phyloP scores from a whole-genome alignment of 2,113 vertebrate genomes.

The Microcebus murinus region DNA sequence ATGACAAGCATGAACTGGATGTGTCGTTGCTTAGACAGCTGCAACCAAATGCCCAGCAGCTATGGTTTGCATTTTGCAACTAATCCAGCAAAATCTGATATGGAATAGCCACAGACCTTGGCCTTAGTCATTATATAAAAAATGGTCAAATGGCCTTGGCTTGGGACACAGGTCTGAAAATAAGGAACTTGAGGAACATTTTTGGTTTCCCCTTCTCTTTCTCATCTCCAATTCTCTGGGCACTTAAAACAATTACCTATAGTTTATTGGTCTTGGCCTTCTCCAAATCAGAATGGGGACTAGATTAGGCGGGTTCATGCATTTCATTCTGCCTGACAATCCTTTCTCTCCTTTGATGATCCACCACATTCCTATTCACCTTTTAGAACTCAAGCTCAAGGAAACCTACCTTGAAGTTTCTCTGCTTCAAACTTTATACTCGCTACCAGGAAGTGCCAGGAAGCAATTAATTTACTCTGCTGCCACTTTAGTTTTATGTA shows the following conservation, averaged over 20 bases:
- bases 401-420: neutral
- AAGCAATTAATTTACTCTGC: neutral
- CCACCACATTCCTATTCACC: neutral
- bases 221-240: neutral
- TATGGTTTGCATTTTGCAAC: neutral
- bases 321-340: neutral
- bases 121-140: neutral
- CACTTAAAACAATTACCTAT: neutral
- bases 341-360: neutral
- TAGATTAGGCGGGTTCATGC: neutral
- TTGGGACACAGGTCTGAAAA: neutral
- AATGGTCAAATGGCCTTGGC: neutral
- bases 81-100: neutral
- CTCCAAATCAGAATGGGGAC: neutral
- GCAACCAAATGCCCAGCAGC: neutral
- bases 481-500: neutral
- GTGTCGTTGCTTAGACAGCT: conserved; percentile 10
- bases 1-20: neutral
- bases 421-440: neutral
- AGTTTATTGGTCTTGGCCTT: neutral
- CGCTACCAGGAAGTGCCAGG: neutral
- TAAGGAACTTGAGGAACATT: neutral
- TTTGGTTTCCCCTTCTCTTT: neutral
- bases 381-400: neutral
- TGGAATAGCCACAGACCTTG: neutral